Evolutionary conservation across 2,888 invertebrate species (phyloP).

Genomic region (Doris montereyensis): DNA sequence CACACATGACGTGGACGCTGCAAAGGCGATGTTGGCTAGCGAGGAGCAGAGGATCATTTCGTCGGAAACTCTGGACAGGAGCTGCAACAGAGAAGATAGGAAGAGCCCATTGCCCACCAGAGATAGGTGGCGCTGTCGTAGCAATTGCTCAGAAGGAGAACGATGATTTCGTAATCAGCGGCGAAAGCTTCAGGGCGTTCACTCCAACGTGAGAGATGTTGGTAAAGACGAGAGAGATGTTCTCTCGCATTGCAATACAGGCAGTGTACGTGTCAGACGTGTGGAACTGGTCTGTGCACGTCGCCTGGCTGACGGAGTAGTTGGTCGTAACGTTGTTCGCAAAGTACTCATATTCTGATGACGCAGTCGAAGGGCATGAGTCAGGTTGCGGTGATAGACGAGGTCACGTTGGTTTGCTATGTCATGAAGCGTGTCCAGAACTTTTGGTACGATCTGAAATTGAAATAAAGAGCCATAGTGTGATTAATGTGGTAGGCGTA

Average conservation of each 20-base stretch:
- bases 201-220: constrained; percentile 11
- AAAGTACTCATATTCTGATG: constrained; percentile 13
- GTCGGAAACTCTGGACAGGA: constrained; percentile 18
- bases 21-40: neutral
- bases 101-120: constrained; percentile 27
- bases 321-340: neutral
- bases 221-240: neutral
- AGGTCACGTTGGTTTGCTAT: neutral
- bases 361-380: neutral
- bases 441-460: too few species aligned
- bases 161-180: neutral
- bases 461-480: too few species aligned
- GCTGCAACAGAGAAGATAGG: constrained; percentile 10
- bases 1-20: neutral
- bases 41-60: constrained; percentile 31
- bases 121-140: constrained; percentile 18
- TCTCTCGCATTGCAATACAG: constrained; percentile 6
- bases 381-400: constrained; percentile 18
- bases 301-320: neutral
- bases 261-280: neutral
- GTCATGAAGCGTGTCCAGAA: constrained; percentile 2
- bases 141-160: constrained; percentile 14
- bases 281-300: constrained; percentile 9
- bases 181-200: neutral
- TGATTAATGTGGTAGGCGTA: neutral